A percentile compares a stretch with the other conserved stretches of the same genome.
These are phyloP conservation scores for Xestia xanthographa DNA, from an alignment of 2,888 invertebrate genomes.

Conservation along the genomic window DNA sequence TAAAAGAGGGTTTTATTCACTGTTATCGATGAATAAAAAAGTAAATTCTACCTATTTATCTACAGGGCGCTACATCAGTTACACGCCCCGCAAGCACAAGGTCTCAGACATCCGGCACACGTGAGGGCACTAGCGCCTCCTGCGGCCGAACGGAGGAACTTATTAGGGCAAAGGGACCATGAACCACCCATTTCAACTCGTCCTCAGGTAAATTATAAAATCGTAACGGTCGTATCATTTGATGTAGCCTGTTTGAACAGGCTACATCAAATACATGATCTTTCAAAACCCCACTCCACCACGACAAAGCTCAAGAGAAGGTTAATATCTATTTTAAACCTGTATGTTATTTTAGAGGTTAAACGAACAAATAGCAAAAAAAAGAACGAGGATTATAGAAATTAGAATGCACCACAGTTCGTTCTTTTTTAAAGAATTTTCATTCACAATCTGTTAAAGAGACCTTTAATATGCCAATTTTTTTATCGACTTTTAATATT, in stretches of 20 bases:
- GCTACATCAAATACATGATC: background rate
- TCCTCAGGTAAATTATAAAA: conserved; percentile 84
- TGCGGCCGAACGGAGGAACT: conserved; percentile 94
- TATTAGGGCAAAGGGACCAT: conserved; percentile 92
- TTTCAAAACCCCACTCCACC: background rate
- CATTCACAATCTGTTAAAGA: too few species aligned
- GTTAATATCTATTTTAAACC: background rate
- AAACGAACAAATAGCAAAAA: background rate
- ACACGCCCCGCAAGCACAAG: conserved; percentile 93
- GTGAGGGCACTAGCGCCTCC: conserved; percentile 93
- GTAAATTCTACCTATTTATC: background rate
- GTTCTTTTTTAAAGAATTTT: background rate
- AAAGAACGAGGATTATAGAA: background rate
- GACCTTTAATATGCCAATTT: background rate
- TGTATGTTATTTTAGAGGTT: background rate
- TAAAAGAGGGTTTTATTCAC: too few species aligned
- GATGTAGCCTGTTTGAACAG: too few species aligned
- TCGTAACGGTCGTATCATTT: background rate
- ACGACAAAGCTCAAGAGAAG: background rate
- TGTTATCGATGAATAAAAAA: too few species aligned
- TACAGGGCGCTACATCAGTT: conserved; percentile 94
- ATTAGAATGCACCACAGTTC: background rate
- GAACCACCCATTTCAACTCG: conserved; percentile 90
- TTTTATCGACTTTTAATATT: background rate
- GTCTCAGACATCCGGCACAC: conserved; percentile 92